Percentiles rank a stretch among this genome's conserved stretches.
Conservation (phyloP, 2,113 vertebrate genomes). For the Podilymbus podiceps region DNA sequence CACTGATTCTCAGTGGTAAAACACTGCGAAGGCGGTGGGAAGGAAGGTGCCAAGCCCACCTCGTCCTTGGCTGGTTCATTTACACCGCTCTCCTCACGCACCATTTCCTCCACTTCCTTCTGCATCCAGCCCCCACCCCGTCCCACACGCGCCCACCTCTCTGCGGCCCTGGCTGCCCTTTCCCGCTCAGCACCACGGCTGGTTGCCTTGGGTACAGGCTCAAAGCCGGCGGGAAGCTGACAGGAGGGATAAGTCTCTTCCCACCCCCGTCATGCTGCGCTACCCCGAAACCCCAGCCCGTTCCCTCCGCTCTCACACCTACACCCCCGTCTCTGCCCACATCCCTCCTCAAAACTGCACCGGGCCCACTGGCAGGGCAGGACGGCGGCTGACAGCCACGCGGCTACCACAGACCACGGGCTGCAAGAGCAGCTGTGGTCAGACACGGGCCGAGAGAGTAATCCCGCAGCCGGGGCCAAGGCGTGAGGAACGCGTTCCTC, state of each 20-base stretch:
- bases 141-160: neutral
- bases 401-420: neutral
- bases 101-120: neutral
- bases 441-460: fast-evolving
- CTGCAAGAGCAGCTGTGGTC: neutral
- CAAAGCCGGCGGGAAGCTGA: neutral
- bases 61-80: neutral
- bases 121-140: neutral
- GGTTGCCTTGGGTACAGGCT: neutral
- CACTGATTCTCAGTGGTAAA: neutral
- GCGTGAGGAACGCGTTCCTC: fast-evolving
- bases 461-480: fast-evolving
- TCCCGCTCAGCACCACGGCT: neutral
- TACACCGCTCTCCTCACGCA: neutral
- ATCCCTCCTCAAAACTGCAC: neutral
- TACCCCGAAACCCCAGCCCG: neutral
- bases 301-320: neutral
- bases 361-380: neutral
- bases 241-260: neutral
- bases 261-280: neutral
- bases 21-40: neutral
- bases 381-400: fast-evolving
- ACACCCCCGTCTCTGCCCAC: neutral
- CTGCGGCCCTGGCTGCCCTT: neutral
- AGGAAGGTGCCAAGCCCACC: neutral